These are phyloP conservation scores for Otus sunia DNA, from an alignment of 2,113 vertebrate genomes.

Conservation along the genomic window DNA sequence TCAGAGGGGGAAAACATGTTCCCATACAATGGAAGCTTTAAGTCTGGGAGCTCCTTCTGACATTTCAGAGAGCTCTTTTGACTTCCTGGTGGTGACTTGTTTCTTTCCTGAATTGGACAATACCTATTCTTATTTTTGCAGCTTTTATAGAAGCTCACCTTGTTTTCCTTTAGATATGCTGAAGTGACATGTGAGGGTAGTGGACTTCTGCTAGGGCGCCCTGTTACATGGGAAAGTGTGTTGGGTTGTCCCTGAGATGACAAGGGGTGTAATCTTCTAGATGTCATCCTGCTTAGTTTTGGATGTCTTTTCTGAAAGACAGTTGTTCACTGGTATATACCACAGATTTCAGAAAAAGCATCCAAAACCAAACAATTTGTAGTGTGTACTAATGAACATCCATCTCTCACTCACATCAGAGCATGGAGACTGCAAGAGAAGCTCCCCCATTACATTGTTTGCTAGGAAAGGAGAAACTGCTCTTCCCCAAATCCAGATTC, in stretches of 20 bases:
- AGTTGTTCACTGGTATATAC: not conserved
- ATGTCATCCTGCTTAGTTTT: not conserved
- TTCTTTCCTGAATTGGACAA: not conserved
- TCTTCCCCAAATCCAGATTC: not conserved
- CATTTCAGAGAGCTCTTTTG: not conserved
- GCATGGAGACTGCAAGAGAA: not conserved
- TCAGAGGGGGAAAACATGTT: not conserved
- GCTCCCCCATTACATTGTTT: not conserved
- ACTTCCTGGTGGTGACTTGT: not conserved
- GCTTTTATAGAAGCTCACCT: not conserved
- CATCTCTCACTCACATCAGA: not conserved
- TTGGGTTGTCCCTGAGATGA: not conserved
- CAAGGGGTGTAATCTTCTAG: not conserved
- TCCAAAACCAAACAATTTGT: not conserved
- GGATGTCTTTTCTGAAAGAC: not conserved
- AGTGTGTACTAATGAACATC: not conserved
- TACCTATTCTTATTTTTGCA: not conserved
- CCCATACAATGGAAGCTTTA: not conserved
- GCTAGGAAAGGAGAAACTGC: not conserved
- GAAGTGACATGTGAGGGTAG: accelerated
- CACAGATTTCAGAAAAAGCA: not conserved
- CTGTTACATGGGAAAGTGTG: not conserved
- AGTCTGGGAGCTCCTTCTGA: not conserved
- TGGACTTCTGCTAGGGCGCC: not conserved
- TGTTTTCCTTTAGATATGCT: not conserved